Base-by-base conservation (phyloP, 2,888 invertebrate species). In the Coelinius sp. region DNA sequence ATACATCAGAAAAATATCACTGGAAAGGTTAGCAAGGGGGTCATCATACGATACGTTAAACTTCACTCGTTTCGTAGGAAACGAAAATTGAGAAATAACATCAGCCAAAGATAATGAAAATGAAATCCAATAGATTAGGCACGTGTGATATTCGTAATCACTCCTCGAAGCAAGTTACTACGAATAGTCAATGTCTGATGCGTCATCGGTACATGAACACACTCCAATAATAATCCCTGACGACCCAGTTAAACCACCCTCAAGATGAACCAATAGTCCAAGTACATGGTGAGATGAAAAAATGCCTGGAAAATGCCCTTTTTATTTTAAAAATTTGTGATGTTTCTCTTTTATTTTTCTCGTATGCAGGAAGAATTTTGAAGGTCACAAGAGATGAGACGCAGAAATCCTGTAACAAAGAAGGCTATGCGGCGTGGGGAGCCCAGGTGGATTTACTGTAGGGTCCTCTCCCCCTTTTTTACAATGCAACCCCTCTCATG, bases 381-480 rank as follows among this genome's bases (percentile, higher is more conserved):
- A 17, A 31, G 59, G 59, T 10, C 59, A 59, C n/a, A n/a, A n/a
- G n/a, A n/a, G 59, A 59, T 35, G 59, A 59, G 59, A 59, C 59
- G 35, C 7, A 59, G 35, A 59, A 59, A 20, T 59, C 59, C 59
- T 59, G 27, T 12, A 59, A 59, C 59, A 59, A 59, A 59, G 59
- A 7, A 8, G 31, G 6, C 1, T 4, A 31, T 7, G 17, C 20
- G 56, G 27, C n/a, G 31, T n/a, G 56, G 31, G 35, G 31, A 59
- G 12, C 31, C 59, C 59, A 59, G 59, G 59, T 59, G 59, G 59
- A 35, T 27, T 56, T 10, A 25, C 25, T 12, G 25, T 56, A 27
- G 56, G 56, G 56, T 56, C 56, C 56, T 56, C 59, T 35, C 31
- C 35, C 59, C 35, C 59, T 35, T 10, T 31, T 31, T 27, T 56